Evolutionary conservation across 2,113 vertebrate species (phyloP), one percentile per base, ranked within the genome.

Genomic region (Empidonax alnorum): DNA sequence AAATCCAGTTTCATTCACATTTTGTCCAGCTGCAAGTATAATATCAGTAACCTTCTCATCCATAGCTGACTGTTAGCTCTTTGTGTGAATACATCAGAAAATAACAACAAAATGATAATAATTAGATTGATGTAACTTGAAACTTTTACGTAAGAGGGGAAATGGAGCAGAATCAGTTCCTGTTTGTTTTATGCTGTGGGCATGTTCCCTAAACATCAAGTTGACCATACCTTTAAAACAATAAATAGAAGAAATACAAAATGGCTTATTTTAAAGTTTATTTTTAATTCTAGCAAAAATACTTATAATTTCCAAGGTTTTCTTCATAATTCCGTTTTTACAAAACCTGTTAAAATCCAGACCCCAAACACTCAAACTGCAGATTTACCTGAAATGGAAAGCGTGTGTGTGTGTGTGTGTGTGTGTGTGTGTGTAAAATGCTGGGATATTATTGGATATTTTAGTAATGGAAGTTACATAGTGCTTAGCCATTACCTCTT

Each of bases 401-500:
- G 30, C 39, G 20, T 44, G 18, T 44, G 44, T 11, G 10, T 37
- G 49, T 46, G 41, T 24, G 31, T 59, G 55, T 21, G 37, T n/a
- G 31, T 14, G 7, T 44, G 14, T 42, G 24, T 78, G 28, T 56
- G n/a, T 63, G 37, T 72, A 55, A 88, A 93, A 90, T 2, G 2
- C 31, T 55, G 71, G 37, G 37, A 62, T 93, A 77, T 80, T 90
- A 90, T 35, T 89, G 76, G 65, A 31, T 71, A 71, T 86, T 90
- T 87, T 92, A 75, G 91, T 93, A 94, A 96, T 89, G 91, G 93
- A 75, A 92, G 81, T 81, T 93, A 80, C 0, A 0, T 59, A 91
- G 79, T 79, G 37, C 94, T 96, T 95, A 92, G 86, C 90, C 90
- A 90, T 95, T 96, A 86, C 80, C 65, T 95, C 88, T 90, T 87